phyloP scores from a whole-genome alignment of 2,797 vertebrate species.

The Coilia nasus region DNA sequence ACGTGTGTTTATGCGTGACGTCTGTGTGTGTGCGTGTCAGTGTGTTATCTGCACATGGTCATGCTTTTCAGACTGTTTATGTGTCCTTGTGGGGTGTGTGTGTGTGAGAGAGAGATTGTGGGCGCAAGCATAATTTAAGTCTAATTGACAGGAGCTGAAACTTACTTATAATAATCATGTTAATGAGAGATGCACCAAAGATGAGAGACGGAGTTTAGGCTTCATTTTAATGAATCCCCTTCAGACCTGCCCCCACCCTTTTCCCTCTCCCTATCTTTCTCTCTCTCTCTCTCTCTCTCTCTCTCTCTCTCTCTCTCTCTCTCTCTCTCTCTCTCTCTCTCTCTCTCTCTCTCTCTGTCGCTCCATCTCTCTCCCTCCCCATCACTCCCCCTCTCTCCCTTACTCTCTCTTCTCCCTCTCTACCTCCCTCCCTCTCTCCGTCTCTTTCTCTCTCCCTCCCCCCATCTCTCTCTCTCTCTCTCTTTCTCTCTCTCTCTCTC shows the following conservation, averaged over 20 bases:
- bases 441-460: too few species aligned
- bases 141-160: slow-evolving; percentile 11
- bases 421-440: too few species aligned
- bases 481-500: too few species aligned
- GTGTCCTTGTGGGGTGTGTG: neutral
- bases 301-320: neutral
- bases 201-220: neutral
- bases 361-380: too few species aligned
- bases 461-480: too few species aligned
- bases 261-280: neutral
- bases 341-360: too few species aligned
- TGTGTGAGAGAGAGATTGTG: neutral
- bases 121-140: neutral
- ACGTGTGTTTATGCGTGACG: neutral
- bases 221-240: slow-evolving; percentile 2
- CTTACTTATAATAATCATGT: neutral
- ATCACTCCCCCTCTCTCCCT: too few species aligned
- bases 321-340: neutral
- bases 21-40: neutral
- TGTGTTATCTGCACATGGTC: neutral
- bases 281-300: neutral
- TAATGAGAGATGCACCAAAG: slow-evolving; percentile 1
- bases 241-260: neutral
- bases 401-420: too few species aligned
- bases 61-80: too few species aligned